Base-by-base conservation (phyloP, 2,888 invertebrate genomes). In the Ormyrus pomaceus region DNA sequence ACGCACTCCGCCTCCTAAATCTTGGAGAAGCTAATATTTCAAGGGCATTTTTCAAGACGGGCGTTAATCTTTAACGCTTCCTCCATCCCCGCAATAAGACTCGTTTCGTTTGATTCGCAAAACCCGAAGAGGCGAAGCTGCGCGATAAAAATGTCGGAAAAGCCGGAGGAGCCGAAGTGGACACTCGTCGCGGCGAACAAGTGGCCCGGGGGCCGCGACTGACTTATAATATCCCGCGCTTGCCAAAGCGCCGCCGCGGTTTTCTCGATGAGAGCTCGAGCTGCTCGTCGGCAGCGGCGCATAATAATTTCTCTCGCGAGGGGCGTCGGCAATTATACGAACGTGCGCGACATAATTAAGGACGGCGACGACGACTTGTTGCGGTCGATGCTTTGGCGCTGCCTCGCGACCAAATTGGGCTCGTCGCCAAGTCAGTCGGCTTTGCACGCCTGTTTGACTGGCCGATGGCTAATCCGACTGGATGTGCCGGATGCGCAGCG, bases 311-410 rank as follows among this genome's bases (percentile, higher is more conserved):
- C 58, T 8, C n/a, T 65, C 48, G 65, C 19, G 19, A 55, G 9
- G 19, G 59, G 19, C 6, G 51, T 51, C n/a, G 55, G 59, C 51
- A 66, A 74, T 69, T 77, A 77, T 56, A 77, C 34, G 19, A 50
- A 19, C 55, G 65, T 13, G 56, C 19, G 65, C 75, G 82, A 78
- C 82, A 83, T 85, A 85, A 85, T 85, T 85, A 85, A 83, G 81
- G 81, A 72, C 79, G 71, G 77, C 74, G 84, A 83, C 84, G 80
- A 65, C 64, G 82, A 83, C 83, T 82, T 79, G 83, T 82, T 82
- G 83, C 84, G 72, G 66, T 58, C 58, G 70, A 70, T 77, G 53
- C 46, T 7, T 7, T 5, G 48, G 56, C 56, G 9, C 13, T 48
- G 51, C 66, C 59, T 66, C 62, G 56, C 61, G 58, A 77, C 78